Base-by-base conservation (phyloP, 2,888 invertebrate genomes). In the Mythimna pallens region DNA sequence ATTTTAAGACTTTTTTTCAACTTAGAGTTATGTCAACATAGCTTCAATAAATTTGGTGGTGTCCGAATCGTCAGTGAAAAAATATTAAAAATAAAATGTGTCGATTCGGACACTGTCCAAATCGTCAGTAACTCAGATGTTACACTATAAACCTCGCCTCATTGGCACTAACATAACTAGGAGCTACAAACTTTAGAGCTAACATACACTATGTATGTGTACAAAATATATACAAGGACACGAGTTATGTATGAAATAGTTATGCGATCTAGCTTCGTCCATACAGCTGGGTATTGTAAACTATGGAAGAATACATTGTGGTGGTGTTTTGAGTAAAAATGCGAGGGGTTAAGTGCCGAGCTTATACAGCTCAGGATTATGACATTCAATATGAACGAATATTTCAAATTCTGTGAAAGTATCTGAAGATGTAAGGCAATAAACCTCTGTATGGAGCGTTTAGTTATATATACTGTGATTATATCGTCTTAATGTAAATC, bases 141-240 rank as follows among this genome's bases (percentile, higher is more conserved):
- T 52, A 68, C 52, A 67, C 67, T 82, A 82, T 63, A 66, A 63
- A 76, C 62, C 69, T 83, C 77, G 84, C 86, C 86, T 86, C 86
- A 72, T 79, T 77, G 74, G 77, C 75, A 84, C 77, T 84, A 83
- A 72, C 22, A 71, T 58, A 77, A 76, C 84, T 86, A 84, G 34
- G 70, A 78, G 80, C 84, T 85, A 85, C 76, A 76, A 86, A 79
- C 66, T 63, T 79, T 79, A 81, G 59, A 75, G 17, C 84, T 83
- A 84, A 84, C 82, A 73, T 81, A 86, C 86, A 72, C 70, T 57
- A 75, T 59, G 73, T 76, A 73, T 77, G 75, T 74, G 62, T 76
- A 74, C 55, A 63, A 65, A 78, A 62, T 84, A 86, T 86, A 73
- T 83, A 86, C 86, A 85, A 82, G 75, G 65, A 82, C 74, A 78